Evolutionary conservation across 2,113 vertebrate species (phyloP).

Genomic region (Gallinago undulata): DNA sequence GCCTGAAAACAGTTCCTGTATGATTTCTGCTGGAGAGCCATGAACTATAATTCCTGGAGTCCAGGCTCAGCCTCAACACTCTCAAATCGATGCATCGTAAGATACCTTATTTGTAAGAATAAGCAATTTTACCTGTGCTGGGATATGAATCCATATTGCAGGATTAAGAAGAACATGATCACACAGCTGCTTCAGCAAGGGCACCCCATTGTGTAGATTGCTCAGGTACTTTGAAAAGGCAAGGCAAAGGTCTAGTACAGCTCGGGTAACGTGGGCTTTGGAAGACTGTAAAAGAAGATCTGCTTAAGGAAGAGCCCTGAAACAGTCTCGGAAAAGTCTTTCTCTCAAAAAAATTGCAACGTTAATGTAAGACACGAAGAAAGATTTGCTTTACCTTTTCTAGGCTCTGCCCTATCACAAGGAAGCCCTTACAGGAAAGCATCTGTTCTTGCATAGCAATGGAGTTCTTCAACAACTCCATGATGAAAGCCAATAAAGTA

Average conservation of each 20-base stretch:
- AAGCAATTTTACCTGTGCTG: constrained; percentile 84
- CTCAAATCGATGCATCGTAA: not conserved
- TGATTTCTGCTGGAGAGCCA: not conserved
- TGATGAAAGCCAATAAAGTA: constrained; percentile 93
- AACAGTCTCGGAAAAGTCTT: not conserved
- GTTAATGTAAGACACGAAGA: not conserved
- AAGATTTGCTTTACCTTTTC: constrained; percentile 87
- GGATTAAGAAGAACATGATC: constrained; percentile 98
- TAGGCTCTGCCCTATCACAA: constrained; percentile 93
- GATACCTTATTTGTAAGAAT: not conserved
- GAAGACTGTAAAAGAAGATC: constrained; percentile 83
- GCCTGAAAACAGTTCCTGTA: not conserved
- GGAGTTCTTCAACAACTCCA: constrained; percentile 97
- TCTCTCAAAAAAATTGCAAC: not conserved
- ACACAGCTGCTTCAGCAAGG: constrained; percentile 95
- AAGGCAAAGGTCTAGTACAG: constrained; percentile 92
- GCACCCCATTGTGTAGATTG: constrained; percentile 89
- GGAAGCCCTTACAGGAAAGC: constrained; percentile 96
- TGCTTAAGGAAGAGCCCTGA: not conserved
- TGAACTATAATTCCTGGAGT: not conserved
- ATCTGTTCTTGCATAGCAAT: constrained; percentile 99
- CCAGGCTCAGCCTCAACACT: not conserved
- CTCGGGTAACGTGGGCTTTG: constrained; percentile 90
- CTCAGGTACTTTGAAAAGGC: constrained; percentile 95
- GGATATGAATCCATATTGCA: constrained; percentile 96